Evolutionary conservation across 2,888 invertebrate genomes (phyloP).

Genomic region (Drosophila glabriapex): DNA sequence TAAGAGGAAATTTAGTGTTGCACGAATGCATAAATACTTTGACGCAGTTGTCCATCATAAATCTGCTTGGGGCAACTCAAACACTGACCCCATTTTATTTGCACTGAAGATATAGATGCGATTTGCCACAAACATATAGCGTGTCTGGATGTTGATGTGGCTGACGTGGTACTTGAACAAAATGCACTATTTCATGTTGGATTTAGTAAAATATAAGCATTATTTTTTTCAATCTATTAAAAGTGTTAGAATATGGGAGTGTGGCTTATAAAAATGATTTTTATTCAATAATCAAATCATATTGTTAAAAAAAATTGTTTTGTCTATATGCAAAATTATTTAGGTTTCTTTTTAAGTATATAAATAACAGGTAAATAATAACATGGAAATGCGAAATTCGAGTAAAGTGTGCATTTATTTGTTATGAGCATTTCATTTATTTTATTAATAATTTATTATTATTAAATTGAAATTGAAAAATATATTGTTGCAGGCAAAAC

Average conservation of each 20-base stretch:
- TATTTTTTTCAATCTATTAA: background rate
- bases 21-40: slow-evolving; percentile 55
- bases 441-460: background rate
- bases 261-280: background rate
- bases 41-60: slow-evolving; percentile 63
- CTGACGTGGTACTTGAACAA: background rate
- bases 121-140: slow-evolving; percentile 19
- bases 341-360: background rate
- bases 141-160: too few species aligned
- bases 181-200: background rate
- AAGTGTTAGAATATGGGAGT: background rate
- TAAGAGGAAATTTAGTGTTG: background rate
- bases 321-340: background rate
- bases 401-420: background rate
- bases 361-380: background rate
- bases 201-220: background rate
- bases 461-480: background rate
- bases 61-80: slow-evolving; percentile 56
- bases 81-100: slow-evolving; percentile 51
- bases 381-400: background rate
- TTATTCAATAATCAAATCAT: background rate
- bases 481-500: background rate
- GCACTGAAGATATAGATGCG: slow-evolving; percentile 37
- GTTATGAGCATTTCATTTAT: background rate
- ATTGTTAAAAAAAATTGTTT: background rate